These are phyloP conservation scores for Nephrotoma flavescens DNA, from an alignment of 2,888 invertebrate species.

Conservation along the genomic window DNA sequence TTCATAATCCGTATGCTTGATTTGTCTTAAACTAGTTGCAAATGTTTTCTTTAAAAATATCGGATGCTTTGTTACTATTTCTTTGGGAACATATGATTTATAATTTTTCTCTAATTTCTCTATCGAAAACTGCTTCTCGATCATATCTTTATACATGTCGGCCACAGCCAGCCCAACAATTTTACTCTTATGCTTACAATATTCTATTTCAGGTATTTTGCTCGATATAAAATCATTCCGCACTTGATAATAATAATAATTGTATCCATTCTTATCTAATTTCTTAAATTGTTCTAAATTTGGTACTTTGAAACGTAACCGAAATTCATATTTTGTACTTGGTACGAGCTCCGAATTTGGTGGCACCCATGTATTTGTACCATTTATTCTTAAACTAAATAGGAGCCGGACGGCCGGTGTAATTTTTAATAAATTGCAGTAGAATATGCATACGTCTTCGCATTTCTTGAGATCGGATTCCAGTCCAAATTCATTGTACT, in stretches of 20 bases:
- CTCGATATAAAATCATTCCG: slow-evolving; percentile 66
- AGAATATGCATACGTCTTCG: slow-evolving; percentile 54
- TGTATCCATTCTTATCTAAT: slow-evolving; percentile 60
- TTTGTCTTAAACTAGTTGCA: slow-evolving; percentile 43
- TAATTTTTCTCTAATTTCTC: slow-evolving; percentile 62
- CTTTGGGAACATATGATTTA: slow-evolving; percentile 70
- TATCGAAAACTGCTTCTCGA: slow-evolving; percentile 53
- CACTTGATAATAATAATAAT: slow-evolving; percentile 77
- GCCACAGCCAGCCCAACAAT: slow-evolving; percentile 72
- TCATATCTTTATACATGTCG: slow-evolving; percentile 72
- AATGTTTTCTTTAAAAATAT: slow-evolving; percentile 65
- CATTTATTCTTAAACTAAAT: slow-evolving; percentile 56
- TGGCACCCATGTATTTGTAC: slow-evolving; percentile 52
- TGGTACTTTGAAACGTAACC: slow-evolving; percentile 62
- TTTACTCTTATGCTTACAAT: slow-evolving; percentile 61
- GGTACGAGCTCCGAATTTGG: slow-evolving; percentile 41
- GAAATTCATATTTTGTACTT: slow-evolving; percentile 50
- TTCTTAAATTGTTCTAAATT: slow-evolving; percentile 21
- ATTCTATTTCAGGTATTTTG: slow-evolving; percentile 62
- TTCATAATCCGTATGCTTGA: slow-evolving; percentile 43
- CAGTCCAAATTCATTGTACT: slow-evolving; percentile 20
- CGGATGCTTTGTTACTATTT: slow-evolving; percentile 56
- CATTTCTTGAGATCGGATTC: slow-evolving; percentile 27
- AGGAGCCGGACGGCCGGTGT: slow-evolving; percentile 62
- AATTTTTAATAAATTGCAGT: slow-evolving; percentile 58